Conservation (phyloP, 2,797 vertebrate species). For the Pyrocephalus nanus region DNA sequence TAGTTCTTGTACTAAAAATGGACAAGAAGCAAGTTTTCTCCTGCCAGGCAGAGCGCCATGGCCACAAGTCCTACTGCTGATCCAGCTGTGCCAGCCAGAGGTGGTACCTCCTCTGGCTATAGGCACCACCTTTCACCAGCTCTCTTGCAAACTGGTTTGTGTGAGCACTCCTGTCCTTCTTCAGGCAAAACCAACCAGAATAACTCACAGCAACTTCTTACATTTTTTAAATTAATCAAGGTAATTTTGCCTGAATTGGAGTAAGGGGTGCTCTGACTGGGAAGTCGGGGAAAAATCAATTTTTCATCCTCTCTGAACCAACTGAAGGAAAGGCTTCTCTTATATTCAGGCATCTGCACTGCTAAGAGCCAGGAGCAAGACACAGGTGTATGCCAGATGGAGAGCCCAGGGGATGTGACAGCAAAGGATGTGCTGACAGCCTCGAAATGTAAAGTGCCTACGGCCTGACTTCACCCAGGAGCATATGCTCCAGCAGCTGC, state of each 20-base stretch:
- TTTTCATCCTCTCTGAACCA: background rate
- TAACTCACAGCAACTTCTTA: background rate
- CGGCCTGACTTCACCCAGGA: conserved; percentile 18
- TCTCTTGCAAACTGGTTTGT: background rate
- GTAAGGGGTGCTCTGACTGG: background rate
- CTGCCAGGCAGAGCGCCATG: background rate
- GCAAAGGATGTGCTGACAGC: conserved; percentile 28
- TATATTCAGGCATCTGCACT: background rate
- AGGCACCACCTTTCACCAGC: background rate
- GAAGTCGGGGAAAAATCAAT: background rate
- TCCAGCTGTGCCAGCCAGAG: background rate
- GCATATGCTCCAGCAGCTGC: background rate
- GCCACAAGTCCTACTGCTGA: background rate
- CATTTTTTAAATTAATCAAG: background rate
- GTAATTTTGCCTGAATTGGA: background rate
- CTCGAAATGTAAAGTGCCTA: conserved; percentile 8
- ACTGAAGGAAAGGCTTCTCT: background rate
- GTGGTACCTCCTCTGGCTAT: background rate
- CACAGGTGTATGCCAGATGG: conserved; percentile 46
- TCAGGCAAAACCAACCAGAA: background rate
- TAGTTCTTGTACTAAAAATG: background rate
- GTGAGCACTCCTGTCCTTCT: background rate
- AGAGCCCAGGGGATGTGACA: conserved; percentile 2
- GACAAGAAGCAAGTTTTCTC: background rate
- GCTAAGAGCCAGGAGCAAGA: background rate